Evolutionary conservation across 2,113 vertebrate genomes (phyloP).

Genomic region (Dicentrarchus labrax): DNA sequence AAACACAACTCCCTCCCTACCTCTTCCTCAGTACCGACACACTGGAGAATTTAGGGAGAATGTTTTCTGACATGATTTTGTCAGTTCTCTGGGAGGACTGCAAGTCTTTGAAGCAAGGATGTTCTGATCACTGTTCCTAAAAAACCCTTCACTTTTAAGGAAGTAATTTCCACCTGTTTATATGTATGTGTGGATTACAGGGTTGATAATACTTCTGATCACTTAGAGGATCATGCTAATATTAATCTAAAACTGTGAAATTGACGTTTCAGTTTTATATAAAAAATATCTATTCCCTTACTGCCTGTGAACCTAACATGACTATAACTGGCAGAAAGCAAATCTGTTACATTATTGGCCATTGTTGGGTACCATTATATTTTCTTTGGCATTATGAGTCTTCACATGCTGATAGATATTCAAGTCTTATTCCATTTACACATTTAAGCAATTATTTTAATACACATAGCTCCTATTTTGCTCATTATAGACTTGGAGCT

Average conservation of each 20-base stretch:
- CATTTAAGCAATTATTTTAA: slow-evolving; percentile 4
- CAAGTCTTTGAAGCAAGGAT: slow-evolving; percentile 10
- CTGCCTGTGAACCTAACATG: not conserved
- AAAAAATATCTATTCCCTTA: not conserved
- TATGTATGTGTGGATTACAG: slow-evolving; percentile 12
- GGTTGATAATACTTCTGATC: slow-evolving; percentile 11
- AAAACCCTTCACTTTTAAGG: slow-evolving; percentile 13
- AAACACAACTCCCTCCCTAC: slow-evolving; percentile 45
- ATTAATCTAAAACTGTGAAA: slow-evolving; percentile 12
- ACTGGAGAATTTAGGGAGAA: not conserved
- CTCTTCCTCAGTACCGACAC: slow-evolving; percentile 1
- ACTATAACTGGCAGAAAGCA: not conserved
- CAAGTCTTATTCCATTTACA: no score
- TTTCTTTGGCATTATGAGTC: no score
- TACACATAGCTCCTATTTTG: not conserved
- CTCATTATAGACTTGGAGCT: not conserved
- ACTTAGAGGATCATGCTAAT: not conserved
- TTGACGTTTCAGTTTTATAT: not conserved
- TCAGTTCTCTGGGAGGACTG: slow-evolving; percentile 5
- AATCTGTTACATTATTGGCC: not conserved
- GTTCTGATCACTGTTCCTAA: not conserved
- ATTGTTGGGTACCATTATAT: not conserved
- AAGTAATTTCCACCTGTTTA: not conserved
- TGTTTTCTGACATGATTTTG: slow-evolving; percentile 25
- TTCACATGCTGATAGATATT: not conserved